A percentile compares a stretch with the other conserved stretches of the same genome.
Evolutionary conservation across 2,888 invertebrate species (phyloP).

Genomic region (Cylloceria caligata): DNA sequence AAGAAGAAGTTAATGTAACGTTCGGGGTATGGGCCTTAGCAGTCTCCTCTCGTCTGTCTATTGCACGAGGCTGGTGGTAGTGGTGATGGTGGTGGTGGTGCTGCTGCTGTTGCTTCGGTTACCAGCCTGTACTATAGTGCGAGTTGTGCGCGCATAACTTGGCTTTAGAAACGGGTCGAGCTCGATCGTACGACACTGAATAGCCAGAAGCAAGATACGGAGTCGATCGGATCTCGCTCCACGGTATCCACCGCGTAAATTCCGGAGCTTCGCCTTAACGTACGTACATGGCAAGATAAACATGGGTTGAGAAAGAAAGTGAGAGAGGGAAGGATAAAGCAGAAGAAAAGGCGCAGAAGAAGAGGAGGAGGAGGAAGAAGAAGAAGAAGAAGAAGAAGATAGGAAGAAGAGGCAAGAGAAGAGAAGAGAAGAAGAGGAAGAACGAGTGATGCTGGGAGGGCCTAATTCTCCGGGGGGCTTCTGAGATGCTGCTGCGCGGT

Average conservation of each 20-base stretch:
- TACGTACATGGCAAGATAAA: slow-evolving; percentile 68
- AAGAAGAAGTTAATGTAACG: slow-evolving; percentile 36
- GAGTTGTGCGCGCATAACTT: slow-evolving; percentile 68
- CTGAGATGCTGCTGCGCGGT: slow-evolving; percentile 40
- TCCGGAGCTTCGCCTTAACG: slow-evolving; percentile 68
- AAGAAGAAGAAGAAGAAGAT: background rate
- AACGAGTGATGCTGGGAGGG: slow-evolving; percentile 61
- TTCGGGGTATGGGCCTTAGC: slow-evolving; percentile 1
- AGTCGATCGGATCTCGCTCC: slow-evolving; percentile 71
- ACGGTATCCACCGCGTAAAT: slow-evolving; percentile 71
- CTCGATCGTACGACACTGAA: slow-evolving; percentile 73
- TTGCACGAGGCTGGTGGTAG: background rate
- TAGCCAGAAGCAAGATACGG: slow-evolving; percentile 73
- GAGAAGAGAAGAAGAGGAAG: slow-evolving; percentile 38
- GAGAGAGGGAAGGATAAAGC: slow-evolving; percentile 27
- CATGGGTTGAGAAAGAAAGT: slow-evolving; percentile 51
- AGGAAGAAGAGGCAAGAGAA: background rate
- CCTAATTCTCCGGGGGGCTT: slow-evolving; percentile 69
- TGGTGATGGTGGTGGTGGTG: background rate
- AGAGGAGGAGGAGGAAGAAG: slow-evolving; percentile 4
- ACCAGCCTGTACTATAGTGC: slow-evolving; percentile 15
- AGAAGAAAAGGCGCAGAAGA: slow-evolving; percentile 33
- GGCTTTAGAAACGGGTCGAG: slow-evolving; percentile 70
- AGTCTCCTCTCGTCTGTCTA: slow-evolving; percentile 16
- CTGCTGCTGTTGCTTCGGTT: slow-evolving; percentile 15